Base-by-base conservation (phyloP, 1,140 invertebrate species). In the Brachionus paranguensis region DNA sequence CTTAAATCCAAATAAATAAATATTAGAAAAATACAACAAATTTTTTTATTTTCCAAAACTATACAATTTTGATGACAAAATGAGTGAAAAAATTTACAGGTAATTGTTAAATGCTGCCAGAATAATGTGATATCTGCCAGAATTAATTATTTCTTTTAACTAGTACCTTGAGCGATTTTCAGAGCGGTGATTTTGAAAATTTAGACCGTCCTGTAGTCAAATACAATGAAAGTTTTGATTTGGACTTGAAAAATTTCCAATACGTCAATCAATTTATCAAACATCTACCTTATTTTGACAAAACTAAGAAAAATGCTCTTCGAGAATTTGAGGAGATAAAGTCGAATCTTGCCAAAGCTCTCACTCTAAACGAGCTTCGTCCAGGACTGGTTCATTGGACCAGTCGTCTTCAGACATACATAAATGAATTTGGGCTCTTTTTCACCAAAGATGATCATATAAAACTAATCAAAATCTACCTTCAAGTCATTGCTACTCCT, bases 281-380 rank as follows among this genome's bases (percentile, higher is more conserved):
- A 47, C 78, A 81, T 70, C 45, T 83, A 45, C 81, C 81, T n/a
- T 70, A 70, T 72, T 83, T 55, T 55, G 64, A 83, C 29, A 50
- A 68, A 55, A 70, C 33, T 1, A 47, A 70, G 53, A 7, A 72
- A 33, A 43, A 41, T 24, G 60, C 60, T 29, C 33, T 47, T 17
- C 14, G 50, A 64, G 60, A 68, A 33, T 70, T 83, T 70, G 27
- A 27, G 1, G 24, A 83, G 53, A 83, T 83, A 1, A 68, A 68
- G 6, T 24, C 47, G 12, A 83, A 83, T 50, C 41, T 83, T 6
- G 60, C 68, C 1, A 53, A 60, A 53, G 3, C 60, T 8, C 53
- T 83, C 2, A 29, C 47, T 11, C 50, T 70, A 50, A 68, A 83
- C n/a, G 81, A 83, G 37, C 20, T 83, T 53, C 53, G 60, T 24